Evolutionary conservation across 2,113 vertebrate species (phyloP).

Genomic region (Chionodraco myersi): DNA sequence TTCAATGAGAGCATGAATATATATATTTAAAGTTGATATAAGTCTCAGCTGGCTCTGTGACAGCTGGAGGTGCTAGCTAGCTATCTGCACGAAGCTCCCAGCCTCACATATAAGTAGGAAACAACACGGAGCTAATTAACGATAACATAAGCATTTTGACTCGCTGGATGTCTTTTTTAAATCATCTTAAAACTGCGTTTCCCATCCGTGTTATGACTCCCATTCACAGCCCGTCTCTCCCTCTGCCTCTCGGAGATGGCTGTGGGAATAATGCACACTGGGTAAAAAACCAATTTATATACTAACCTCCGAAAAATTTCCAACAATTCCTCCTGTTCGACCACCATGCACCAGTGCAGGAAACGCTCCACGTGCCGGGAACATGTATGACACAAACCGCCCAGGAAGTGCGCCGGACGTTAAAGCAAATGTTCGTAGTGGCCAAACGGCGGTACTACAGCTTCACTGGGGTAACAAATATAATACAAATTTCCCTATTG

Average conservation of each 20-base stretch:
- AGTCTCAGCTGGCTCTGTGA: accelerated
- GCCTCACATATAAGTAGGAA: constrained; percentile 43
- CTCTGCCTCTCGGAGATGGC: constrained; percentile 81
- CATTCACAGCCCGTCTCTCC: constrained; percentile 44
- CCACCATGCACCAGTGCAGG: constrained; percentile 99
- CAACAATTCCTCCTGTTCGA: constrained; percentile 99
- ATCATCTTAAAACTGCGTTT: constrained; percentile 2
- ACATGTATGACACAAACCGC: constrained; percentile 74
- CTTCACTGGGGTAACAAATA: too few relatives aligned
- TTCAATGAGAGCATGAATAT: too few relatives aligned
- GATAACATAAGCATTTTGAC: constrained; percentile 78
- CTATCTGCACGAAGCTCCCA: constrained; percentile 4
- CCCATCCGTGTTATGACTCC: neutral
- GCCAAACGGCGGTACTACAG: too few relatives aligned
- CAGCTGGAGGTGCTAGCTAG: constrained; percentile 28
- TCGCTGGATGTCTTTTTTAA: constrained; percentile 58
- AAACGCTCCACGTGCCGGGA: constrained; percentile 87
- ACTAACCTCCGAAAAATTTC: constrained; percentile 99
- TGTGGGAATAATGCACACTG: constrained; percentile 97
- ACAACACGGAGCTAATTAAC: constrained; percentile 80
- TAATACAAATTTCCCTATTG: too few relatives aligned
- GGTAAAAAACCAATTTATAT: constrained; percentile 99
- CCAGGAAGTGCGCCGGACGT: too few relatives aligned
- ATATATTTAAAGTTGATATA: too few relatives aligned
- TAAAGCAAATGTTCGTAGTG: too few relatives aligned